Conservation (phyloP, 2,797 vertebrate genomes). For the Hyperoplus immaculatus region DNA sequence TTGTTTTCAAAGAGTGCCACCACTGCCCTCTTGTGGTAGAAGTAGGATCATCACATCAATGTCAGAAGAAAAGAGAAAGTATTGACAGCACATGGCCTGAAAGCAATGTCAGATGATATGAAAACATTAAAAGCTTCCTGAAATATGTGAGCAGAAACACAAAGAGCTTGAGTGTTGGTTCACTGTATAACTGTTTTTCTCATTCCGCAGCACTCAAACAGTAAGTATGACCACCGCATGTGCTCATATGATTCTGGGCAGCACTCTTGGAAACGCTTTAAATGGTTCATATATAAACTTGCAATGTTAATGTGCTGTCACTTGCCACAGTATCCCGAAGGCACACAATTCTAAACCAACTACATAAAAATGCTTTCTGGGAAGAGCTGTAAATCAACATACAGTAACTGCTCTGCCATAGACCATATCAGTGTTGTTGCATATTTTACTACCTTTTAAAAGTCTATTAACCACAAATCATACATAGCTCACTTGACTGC, state of each 20-base stretch:
- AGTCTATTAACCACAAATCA: conserved; percentile 19
- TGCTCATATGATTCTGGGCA: conserved; percentile 24
- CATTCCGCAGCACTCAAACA: background rate
- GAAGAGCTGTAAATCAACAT: conserved; percentile 33
- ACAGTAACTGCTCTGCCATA: conserved; percentile 9
- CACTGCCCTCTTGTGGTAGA: conserved; percentile 75
- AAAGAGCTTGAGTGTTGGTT: background rate
- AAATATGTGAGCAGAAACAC: background rate
- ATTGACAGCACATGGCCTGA: no score
- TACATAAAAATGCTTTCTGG: conserved; percentile 33
- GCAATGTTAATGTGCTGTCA: conserved; percentile 9
- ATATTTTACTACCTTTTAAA: conserved; percentile 34
- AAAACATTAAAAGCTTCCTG: background rate
- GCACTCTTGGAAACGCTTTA: conserved; percentile 16
- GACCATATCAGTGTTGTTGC: conserved; percentile 12
- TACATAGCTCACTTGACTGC: background rate
- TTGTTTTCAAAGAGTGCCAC: conserved; percentile 9
- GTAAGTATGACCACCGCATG: background rate
- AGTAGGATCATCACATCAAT: background rate
- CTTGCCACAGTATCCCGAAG: conserved; percentile 10
- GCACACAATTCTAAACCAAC: conserved; percentile 12
- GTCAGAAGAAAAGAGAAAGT: no score
- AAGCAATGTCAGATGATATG: background rate
- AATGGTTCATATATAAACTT: conserved; percentile 12
- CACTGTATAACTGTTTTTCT: background rate